A percentile compares a stretch with the other conserved stretches of the same genome.
Conservation (phyloP, 2,113 vertebrate genomes). For the Lethenteron camtschaticum region DNA sequence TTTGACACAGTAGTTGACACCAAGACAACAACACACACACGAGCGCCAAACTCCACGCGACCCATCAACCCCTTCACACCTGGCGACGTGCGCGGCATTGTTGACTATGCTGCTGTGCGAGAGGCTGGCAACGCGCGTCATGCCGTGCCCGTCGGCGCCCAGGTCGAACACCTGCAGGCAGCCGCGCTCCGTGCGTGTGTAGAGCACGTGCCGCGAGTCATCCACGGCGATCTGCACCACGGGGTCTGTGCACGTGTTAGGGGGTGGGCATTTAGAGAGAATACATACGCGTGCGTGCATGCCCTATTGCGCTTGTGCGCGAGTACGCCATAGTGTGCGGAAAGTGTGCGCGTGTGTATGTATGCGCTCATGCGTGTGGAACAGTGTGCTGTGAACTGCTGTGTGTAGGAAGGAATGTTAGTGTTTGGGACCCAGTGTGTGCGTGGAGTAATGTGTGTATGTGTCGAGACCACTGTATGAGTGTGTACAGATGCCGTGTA, state of each 20-base stretch:
- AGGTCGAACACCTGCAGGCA: slow-evolving; percentile 84
- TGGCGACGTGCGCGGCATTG: slow-evolving; percentile 72
- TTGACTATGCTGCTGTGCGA: slow-evolving; percentile 65
- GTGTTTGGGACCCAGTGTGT: not conserved
- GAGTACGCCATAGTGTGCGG: not conserved
- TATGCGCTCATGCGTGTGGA: not conserved
- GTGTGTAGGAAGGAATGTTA: not conserved
- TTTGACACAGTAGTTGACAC: not conserved
- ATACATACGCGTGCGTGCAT: not conserved
- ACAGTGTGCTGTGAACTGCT: not conserved
- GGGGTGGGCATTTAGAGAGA: not conserved
- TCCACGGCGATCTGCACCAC: slow-evolving; percentile 82
- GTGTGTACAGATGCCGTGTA: not conserved
- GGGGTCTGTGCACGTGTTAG: slow-evolving; percentile 34
- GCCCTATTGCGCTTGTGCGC: not conserved
- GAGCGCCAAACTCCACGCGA: not conserved
- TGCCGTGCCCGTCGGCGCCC: slow-evolving; percentile 61
- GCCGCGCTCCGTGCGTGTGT: slow-evolving; percentile 80
- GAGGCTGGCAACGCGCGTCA: slow-evolving; percentile 70
- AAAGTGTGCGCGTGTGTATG: not conserved
- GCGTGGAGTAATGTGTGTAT: not conserved
- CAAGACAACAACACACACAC: not conserved
- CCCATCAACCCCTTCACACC: slow-evolving; percentile 23
- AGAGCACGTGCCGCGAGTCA: slow-evolving; percentile 64
- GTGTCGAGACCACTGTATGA: not conserved